Percentiles rank a stretch among this genome's conserved stretches.
These are phyloP conservation scores for Nasonia longicornis DNA, from an alignment of 1,140 invertebrate species.

Conservation along the genomic window DNA sequence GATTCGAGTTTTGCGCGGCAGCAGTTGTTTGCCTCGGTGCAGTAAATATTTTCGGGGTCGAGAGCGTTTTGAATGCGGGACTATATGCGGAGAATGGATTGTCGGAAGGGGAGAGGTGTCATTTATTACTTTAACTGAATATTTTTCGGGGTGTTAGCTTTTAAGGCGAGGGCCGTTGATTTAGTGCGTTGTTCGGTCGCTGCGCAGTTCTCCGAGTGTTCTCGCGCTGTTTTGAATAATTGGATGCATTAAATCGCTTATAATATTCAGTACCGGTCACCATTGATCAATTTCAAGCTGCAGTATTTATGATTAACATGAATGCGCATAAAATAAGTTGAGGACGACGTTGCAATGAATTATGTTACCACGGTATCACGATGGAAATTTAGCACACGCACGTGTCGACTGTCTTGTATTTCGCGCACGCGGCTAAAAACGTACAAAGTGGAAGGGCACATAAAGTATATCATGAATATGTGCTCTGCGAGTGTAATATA, in stretches of 20 bases:
- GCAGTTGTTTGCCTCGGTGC: not conserved
- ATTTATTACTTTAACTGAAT: not conserved
- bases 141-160: not conserved
- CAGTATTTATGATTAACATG: too few relatives aligned
- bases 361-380: not conserved
- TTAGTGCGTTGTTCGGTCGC: not conserved
- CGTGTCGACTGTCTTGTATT: not conserved
- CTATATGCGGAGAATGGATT: not conserved
- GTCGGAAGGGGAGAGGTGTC: not conserved
- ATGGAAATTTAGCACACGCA: not conserved
- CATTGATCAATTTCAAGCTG: too few relatives aligned
- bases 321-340: not conserved
- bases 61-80: not conserved
- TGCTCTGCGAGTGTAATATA: not conserved
- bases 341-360: not conserved
- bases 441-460: not conserved
- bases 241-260: too few relatives aligned
- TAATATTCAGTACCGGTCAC: too few relatives aligned
- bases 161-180: not conserved
- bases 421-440: not conserved
- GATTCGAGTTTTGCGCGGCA: not conserved
- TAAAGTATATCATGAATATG: not conserved
- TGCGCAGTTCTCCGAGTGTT: too few relatives aligned
- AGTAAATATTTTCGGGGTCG: not conserved
- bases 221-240: too few relatives aligned